Conservation (phyloP, 2,797 vertebrate species). For the Cephalopachus bancanus region DNA sequence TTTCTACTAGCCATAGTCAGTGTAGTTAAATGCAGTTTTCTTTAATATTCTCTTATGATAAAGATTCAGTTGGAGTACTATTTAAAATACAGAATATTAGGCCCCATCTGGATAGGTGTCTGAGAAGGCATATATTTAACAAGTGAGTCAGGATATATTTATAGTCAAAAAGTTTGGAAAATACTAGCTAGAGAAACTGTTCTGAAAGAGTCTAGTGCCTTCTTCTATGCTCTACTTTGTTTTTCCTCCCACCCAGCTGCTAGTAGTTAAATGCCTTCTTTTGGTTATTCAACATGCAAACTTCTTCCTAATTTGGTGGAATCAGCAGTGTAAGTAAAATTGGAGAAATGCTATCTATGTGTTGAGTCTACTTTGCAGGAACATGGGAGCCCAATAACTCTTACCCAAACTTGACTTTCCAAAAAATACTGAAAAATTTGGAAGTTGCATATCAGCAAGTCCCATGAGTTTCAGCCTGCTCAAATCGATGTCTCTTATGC, state of each 20-base stretch:
- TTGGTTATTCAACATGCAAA: not conserved
- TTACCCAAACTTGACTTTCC: not conserved
- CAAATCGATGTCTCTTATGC: not conserved
- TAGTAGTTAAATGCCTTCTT: not conserved
- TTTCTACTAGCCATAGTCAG: not conserved
- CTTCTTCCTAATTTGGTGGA: not conserved
- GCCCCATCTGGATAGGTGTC: not conserved
- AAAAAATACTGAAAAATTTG: not conserved
- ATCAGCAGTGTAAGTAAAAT: not conserved
- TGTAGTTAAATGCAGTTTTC: not conserved
- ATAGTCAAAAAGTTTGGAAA: not conserved
- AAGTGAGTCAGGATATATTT: not conserved
- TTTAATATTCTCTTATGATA: not conserved
- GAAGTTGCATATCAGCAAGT: not conserved
- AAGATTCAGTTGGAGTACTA: not conserved
- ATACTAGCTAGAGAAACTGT: not conserved
- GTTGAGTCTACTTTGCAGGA: not conserved
- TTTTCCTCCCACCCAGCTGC: not conserved
- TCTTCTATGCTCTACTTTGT: not conserved
- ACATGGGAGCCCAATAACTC: fast-evolving
- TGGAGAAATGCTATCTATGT: not conserved
- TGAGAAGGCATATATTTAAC: not conserved
- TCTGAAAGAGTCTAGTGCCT: not conserved
- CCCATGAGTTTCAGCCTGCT: not conserved
- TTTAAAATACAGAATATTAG: not conserved